These are phyloP conservation scores for Drosophila putrida DNA, from an alignment of 2,888 invertebrate genomes.

Conservation along the genomic window DNA sequence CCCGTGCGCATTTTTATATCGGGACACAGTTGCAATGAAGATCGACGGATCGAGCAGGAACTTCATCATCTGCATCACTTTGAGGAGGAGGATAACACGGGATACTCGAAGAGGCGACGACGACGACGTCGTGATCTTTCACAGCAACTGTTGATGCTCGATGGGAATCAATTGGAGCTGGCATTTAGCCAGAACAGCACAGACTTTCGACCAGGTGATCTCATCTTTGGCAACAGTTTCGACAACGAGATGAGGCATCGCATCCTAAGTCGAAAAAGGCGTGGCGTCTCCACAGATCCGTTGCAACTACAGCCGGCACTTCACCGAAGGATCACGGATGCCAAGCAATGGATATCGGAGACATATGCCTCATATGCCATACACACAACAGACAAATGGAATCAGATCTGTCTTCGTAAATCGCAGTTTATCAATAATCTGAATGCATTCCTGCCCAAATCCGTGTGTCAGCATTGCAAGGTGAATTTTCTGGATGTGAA, in stretches of 20 bases:
- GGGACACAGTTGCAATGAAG: conserved; percentile 89
- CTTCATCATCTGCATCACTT: conserved; percentile 86
- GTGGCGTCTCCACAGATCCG: conserved; percentile 85
- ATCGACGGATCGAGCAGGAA: conserved; percentile 88
- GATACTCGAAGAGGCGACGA: conserved; percentile 86
- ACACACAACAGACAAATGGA: conserved; percentile 92
- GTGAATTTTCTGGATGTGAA: conserved; percentile 92
- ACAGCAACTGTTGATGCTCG: conserved; percentile 43
- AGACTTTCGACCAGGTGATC: conserved; percentile 86
- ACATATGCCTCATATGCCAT: conserved; percentile 95
- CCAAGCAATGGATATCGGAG: conserved; percentile 94
- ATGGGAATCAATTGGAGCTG: conserved; percentile 61
- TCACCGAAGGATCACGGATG: conserved; percentile 90
- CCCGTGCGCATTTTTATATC: conserved; percentile 91
- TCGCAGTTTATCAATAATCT: conserved; percentile 93
- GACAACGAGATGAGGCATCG: conserved; percentile 86
- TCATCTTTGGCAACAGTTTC: conserved; percentile 87
- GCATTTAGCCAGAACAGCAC: conserved; percentile 78
- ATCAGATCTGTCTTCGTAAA: conserved; percentile 91
- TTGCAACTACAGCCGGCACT: conserved; percentile 86
- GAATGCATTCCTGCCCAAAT: conserved; percentile 91
- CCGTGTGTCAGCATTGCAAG: conserved; percentile 90
- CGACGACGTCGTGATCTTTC: conserved; percentile 66
- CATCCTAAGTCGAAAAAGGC: conserved; percentile 86
- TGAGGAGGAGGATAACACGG: conserved; percentile 88